Evolutionary conservation across 2,113 vertebrate genomes (phyloP).

Genomic region (Mionectes macconnelli): DNA sequence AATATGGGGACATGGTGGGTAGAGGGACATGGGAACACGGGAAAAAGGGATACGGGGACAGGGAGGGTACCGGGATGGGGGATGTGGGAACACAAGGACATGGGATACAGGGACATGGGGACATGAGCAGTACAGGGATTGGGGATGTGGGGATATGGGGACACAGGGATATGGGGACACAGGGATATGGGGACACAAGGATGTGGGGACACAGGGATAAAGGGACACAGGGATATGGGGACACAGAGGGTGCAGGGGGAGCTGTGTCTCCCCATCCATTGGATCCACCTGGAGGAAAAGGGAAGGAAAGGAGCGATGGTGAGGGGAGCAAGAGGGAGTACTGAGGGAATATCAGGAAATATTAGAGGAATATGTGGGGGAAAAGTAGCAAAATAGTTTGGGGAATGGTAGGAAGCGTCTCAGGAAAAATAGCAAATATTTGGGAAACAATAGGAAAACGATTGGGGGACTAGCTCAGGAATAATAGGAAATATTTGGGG

Average conservation of each 20-base stretch:
- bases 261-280: background rate
- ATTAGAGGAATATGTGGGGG: background rate
- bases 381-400: background rate
- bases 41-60: background rate
- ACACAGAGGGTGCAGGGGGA: too few relatives aligned
- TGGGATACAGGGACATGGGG: background rate
- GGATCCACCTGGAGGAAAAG: background rate
- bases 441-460: too few relatives aligned
- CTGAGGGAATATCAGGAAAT: background rate
- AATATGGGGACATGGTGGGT: background rate
- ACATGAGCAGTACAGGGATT: too few relatives aligned
- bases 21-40: too few relatives aligned
- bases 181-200: background rate
- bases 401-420: background rate
- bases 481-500: background rate
- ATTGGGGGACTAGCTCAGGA: background rate
- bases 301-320: background rate
- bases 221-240: background rate
- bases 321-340: background rate
- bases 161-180: too few relatives aligned
- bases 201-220: too few relatives aligned
- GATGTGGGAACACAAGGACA: too few relatives aligned
- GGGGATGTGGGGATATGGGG: too few relatives aligned
- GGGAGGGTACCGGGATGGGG: too few relatives aligned
- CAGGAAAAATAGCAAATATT: too few relatives aligned